These are phyloP conservation scores for Drosophila pruinosa DNA, from an alignment of 1,140 invertebrate genomes.

Conservation along the genomic window DNA sequence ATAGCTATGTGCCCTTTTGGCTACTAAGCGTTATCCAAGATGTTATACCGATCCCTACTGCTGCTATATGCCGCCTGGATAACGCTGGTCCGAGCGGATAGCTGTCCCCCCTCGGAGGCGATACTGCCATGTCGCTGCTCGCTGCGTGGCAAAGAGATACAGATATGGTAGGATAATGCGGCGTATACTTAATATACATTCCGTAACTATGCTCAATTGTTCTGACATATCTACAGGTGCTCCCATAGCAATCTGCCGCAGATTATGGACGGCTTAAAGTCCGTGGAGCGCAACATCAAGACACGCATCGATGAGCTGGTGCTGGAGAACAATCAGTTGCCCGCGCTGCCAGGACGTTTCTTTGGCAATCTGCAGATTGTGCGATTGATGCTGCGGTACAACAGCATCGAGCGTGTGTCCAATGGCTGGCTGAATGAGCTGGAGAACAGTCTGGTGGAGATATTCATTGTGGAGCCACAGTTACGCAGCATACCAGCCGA, in stretches of 20 bases:
- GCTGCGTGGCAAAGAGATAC: conserved; percentile 83
- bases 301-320: conserved; percentile 92
- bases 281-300: conserved; percentile 87
- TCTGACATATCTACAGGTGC: conserved; percentile 86
- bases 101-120: conserved; percentile 83
- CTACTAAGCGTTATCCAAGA: conserved; percentile 2
- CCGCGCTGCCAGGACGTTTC: conserved; percentile 90
- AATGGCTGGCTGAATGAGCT: conserved; percentile 91
- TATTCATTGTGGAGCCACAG: conserved; percentile 92
- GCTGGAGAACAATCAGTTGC: conserved; percentile 92
- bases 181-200: no score
- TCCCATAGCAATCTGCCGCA: conserved; percentile 92
- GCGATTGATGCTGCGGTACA: conserved; percentile 92
- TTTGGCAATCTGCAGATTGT: conserved; percentile 89
- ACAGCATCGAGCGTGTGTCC: conserved; percentile 91
- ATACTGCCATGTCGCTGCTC: conserved; percentile 84
- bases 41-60: conserved; percentile 38
- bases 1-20: conserved; percentile 44
- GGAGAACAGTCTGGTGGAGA: conserved; percentile 90
- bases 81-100: conserved; percentile 46
- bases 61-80: conserved; percentile 38
- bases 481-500: conserved; percentile 90
- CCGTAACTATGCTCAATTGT: background rate
- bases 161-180: conserved; percentile 83
- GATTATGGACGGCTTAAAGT: conserved; percentile 89